phyloP scores from a whole-genome alignment of 2,888 invertebrate genomes.

The Luffia ferchaultella region DNA sequence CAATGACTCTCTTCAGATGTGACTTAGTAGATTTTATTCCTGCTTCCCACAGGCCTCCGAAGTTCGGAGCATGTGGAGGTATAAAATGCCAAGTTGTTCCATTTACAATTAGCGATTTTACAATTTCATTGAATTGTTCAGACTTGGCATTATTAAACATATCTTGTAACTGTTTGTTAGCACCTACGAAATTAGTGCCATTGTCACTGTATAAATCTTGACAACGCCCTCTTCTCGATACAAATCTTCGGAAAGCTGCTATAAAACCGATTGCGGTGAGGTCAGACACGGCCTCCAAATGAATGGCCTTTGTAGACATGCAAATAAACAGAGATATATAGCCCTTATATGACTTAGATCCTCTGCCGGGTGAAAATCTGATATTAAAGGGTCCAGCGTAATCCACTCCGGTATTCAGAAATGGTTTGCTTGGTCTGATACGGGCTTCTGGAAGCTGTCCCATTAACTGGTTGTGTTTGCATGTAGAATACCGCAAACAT shows the following conservation, averaged over 20 bases:
- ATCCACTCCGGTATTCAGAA: conserved; percentile 5
- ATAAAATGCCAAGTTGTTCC: conserved; percentile 19
- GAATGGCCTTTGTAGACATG: conserved; percentile 12
- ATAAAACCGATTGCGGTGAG: conserved; percentile 12
- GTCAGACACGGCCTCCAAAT: conserved; percentile 11
- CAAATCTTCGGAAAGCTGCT: conserved; percentile 17
- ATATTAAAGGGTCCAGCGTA: conserved; percentile 5
- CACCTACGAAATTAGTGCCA: conserved; percentile 18
- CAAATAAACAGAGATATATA: conserved; percentile 11
- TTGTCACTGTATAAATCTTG: conserved; percentile 16
- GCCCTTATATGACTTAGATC: conserved; percentile 5
- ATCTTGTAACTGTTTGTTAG: conserved; percentile 11
- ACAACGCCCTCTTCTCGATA: conserved; percentile 16
- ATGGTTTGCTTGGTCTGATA: conserved; percentile 8
- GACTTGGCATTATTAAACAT: conserved; percentile 2
- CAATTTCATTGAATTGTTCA: conserved; percentile 5
- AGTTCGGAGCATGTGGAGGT: conserved; percentile 15
- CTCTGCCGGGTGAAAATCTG: neutral
- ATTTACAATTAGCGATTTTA: conserved; percentile 4
- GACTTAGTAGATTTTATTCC: conserved; percentile 17
- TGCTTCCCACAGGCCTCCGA: conserved; percentile 19
- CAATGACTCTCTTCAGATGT: conserved; percentile 14
- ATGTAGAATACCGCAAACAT: conserved; percentile 11
- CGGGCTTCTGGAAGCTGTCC: conserved; percentile 11
- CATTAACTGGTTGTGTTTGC: conserved; percentile 8